Evolutionary conservation across 1,140 invertebrate species (phyloP).

Genomic region (Gryon sp.): DNA sequence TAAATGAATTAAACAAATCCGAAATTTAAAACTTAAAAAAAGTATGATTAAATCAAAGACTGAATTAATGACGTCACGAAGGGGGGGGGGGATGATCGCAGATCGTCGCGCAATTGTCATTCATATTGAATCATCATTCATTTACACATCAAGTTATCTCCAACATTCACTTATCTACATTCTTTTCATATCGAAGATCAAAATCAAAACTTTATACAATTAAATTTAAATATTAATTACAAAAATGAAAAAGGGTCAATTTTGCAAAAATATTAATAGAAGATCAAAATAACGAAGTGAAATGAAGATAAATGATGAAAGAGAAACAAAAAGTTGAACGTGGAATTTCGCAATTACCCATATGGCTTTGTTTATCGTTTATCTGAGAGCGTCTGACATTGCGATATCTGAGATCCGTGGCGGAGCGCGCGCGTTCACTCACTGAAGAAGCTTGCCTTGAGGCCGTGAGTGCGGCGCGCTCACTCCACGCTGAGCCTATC

Average conservation of each 20-base stretch:
- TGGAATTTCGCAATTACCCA: constrained; percentile 24
- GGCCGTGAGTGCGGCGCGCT: constrained; percentile 34
- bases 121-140: constrained; percentile 40
- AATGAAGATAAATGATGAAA: neutral
- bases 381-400: neutral
- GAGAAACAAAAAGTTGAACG: neutral
- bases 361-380: constrained; percentile 45
- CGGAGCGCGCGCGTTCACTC: constrained; percentile 25
- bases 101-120: constrained; percentile 27
- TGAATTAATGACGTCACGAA: constrained; percentile 20
- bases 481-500: constrained; percentile 16
- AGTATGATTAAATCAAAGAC: neutral
- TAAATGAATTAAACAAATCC: no score
- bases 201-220: no score
- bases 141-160: constrained; percentile 19
- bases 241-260: no score
- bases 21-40: no score
- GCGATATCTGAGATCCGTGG: constrained; percentile 4
- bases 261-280: no score
- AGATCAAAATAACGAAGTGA: no score
- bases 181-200: no score
- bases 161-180: constrained; percentile 25
- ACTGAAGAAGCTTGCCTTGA: constrained; percentile 67
- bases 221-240: no score
- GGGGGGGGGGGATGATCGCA: constrained; percentile 10